Evolutionary conservation across 1,140 invertebrate genomes (phyloP), one percentile per base, ranked within the genome.

Genomic region (Cotesia glomerata): DNA sequence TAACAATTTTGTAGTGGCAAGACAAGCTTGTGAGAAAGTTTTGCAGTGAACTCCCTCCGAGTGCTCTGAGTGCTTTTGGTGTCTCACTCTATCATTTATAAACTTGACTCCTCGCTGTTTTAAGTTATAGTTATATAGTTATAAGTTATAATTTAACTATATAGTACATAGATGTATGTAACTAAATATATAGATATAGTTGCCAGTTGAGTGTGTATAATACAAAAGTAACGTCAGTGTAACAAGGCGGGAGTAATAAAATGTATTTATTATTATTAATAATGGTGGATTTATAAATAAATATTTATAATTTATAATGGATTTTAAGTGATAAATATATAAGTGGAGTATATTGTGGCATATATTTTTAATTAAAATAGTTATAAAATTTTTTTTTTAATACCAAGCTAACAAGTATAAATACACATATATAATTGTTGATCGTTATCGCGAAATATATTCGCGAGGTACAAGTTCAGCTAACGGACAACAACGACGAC

Each of bases 251-350:
- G 56, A 58, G 56, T 58, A 54, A n/a, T 54, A 26, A 8, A 18
- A 58, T 71, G 34, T 36, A 49, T 54, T 61, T 36, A 72, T 45
- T 45, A 45, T 45, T 45, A 45, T 45, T 7, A 45, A 45, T 69
- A 71, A 49, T 36, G 5, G 62, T 64, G 39, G n/a, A 35, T 64
- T 49, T 64, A 64, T 64, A 26, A 61, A 61, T 61, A 45, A 9
- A 45, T 62, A 45, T 56, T 67, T 69, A 67, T 69, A 63, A 45
- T 56, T 67, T 69, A 67, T 69, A 63, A 78, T 72, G 71, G 73
- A 74, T 76, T 78, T 80, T 78, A 80, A 79, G 79, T 80, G 74
- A 77, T 76, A 71, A 35, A 5, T 32, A 59, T 58, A 9, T 56
- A 58, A 13, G 13, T 58, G 35, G 3, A 16, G n/a, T 56, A 14